Base-by-base conservation (phyloP, 2,113 vertebrate genomes). In the Ptychochromis oligacanthus region DNA sequence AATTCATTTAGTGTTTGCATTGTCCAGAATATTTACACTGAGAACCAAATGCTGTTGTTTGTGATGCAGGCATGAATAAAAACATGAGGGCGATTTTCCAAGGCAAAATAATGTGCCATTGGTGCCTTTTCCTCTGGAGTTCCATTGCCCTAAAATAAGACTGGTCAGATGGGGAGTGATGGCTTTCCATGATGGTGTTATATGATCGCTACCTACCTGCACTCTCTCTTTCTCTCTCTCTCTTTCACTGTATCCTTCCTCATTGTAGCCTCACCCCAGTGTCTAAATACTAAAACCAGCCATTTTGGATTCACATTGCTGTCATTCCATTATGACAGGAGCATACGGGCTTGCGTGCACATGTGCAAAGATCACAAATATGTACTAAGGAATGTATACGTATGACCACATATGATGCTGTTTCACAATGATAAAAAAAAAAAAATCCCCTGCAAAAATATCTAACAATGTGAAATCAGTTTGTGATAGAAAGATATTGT, bases 21-120 rank as follows among this genome's bases (percentile, higher is more conserved):
- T 82, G 84, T 89, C 82, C 62, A 61, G 84, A 92, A 91, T 94
- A 94, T 93, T 93, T 91, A 93, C 88, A 78, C 83, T 91, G 89
- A 81, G 88, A 94, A 95, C 93, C 91, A 91, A 91, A 94, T 91
- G 88, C 83, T 88, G 91, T 92, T 94, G 90, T 94, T 95, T 94
- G 90, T 84, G 87, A 77, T 56, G 76, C 82, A 81, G 77, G 79
- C 87, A 94, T 94, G 93, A 95, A 93, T 94, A 93, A 94, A 94
- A 94, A 93, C 90, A 94, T 87, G 88, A 94, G 80, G 83, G 87
- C 81, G 89, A 92, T 94, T 93, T 93, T 93, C 84, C 76, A 57
- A 88, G 87, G 85, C 83, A 84, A 83, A 93, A 90, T 93, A 93
- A 94, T 91, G 81, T 92, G 81, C 91, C 87, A 91, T 89, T 89